Evolutionary conservation across 37 sponge, comb jelly and placozoan species (phyloP), one percentile per base, ranked within the genome.

Genomic region (Hormiphora californensis): DNA sequence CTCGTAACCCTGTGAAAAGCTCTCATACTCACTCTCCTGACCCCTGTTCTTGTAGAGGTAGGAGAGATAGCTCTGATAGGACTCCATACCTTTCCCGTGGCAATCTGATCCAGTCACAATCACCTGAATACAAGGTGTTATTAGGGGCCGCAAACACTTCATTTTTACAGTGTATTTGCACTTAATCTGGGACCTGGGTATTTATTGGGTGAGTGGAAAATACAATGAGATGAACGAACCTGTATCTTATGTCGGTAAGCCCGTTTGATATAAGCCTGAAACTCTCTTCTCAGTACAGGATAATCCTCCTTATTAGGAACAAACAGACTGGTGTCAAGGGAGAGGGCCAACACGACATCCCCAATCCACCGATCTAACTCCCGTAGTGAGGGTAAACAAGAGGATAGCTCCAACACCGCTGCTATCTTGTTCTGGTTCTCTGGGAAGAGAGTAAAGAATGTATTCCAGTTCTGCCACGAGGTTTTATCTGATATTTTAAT

Each of bases 1-100:
- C 35, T 94, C 95, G 86, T 93, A 98, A 0, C 99, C 99, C 35
- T 89, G 91, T 34, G 93, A 88, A 78, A 92, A 98, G 17, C 32
- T 63, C 40, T 93, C 94, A 41, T 73, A 73, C 0, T 43, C 81
- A 27, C 46, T 36, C n/a, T 23, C 3, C 4, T 43, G 81, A 1
- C 43, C 81, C 25, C 38, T 39, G 23, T 33, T 43, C 46, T 73
- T 46, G 46, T 73, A 73, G 0, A 73, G 44, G 25, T 73, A 19
- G 38, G 40, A 73, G 43, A 73, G 40, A 28, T 73, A 73, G n/a
- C 43, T 73, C 81, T 73, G 81, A 40, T 73, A 73, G 7, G 81
- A n/a, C 28, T 73, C 81, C 81, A 73, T 73, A 40, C 81, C 81
- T 4, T 41, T 9, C 25, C 81, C 81, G 23, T 32, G 32, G 17